Percentiles rank a stretch among this genome's conserved stretches.
Conservation (phyloP, 2,888 invertebrate species). For the Bibio marci region DNA sequence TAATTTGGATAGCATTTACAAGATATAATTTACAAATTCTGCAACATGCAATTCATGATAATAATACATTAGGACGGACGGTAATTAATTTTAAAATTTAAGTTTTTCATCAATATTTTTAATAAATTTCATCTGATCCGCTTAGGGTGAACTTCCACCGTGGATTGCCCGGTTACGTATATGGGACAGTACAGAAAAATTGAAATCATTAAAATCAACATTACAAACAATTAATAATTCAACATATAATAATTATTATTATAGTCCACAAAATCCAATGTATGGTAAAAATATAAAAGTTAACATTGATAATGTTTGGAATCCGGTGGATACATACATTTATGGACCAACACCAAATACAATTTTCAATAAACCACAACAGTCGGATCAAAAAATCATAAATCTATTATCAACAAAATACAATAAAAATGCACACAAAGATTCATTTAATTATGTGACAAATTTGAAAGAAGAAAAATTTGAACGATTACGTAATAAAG, state of each 20-base stretch:
- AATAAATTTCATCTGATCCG: neutral
- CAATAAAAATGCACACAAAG: constrained; percentile 20
- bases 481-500: too few relatives aligned
- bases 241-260: constrained; percentile 19
- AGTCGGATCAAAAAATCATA: too few relatives aligned
- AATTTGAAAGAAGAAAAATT: constrained; percentile 7
- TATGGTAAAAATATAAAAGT: constrained; percentile 26
- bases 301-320: constrained; percentile 30
- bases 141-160: constrained; percentile 28
- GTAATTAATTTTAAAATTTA: constrained; percentile 1
- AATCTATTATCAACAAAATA: constrained; percentile 10
- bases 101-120: neutral
- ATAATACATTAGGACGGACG: constrained; percentile 30
- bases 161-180: constrained; percentile 57
- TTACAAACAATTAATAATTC: neutral
- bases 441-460: constrained; percentile 26
- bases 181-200: constrained; percentile 50
- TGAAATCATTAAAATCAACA: constrained; percentile 18
- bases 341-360: constrained; percentile 30
- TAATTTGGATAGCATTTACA: constrained; percentile 76
- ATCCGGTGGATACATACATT: constrained; percentile 30
- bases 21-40: constrained; percentile 68
- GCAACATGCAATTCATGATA: constrained; percentile 39
- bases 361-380: constrained; percentile 25
- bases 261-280: constrained; percentile 28